phyloP scores from a whole-genome alignment of 2,888 invertebrate genomes.

The Pimpla rufipes region DNA sequence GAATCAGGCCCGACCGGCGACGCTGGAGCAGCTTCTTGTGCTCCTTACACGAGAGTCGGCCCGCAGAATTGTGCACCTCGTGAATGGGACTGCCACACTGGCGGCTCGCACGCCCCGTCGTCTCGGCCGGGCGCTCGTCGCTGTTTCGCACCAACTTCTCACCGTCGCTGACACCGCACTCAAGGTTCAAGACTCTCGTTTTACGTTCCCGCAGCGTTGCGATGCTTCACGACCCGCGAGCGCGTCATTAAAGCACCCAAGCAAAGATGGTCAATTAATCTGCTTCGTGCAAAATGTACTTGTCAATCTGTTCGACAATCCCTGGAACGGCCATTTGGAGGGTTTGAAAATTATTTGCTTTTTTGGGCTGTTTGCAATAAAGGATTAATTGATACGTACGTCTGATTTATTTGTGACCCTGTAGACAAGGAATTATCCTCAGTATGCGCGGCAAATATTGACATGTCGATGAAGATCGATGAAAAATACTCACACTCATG shows the following conservation, averaged over 20 bases:
- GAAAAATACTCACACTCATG: not conserved
- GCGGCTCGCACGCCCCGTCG: conserved; percentile 87
- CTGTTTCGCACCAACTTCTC: conserved; percentile 87
- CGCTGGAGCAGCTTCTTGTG: conserved; percentile 92
- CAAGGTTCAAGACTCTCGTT: conserved; percentile 86
- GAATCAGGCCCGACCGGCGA: conserved; percentile 93
- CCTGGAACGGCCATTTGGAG: not conserved
- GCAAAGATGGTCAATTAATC: not conserved
- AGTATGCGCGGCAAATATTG: not conserved
- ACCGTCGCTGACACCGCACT: conserved; percentile 88
- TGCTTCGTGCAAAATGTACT: not conserved
- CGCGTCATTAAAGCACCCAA: not conserved
- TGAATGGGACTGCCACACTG: conserved; percentile 89
- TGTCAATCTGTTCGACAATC: not conserved
- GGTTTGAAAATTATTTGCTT: not conserved
- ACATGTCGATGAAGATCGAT: not conserved
- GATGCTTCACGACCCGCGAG: not conserved
- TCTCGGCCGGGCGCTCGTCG: conserved; percentile 75
- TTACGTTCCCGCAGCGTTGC: no score
- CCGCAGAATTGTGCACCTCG: conserved; percentile 91
- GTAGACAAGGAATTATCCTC: not conserved
- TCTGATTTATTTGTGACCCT: not conserved
- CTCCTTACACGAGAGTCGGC: conserved; percentile 92
- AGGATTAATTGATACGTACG: not conserved
- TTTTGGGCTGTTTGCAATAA: not conserved